phyloP scores from a whole-genome alignment of 2,888 invertebrate genomes.

The Tachystola acroxantha region DNA sequence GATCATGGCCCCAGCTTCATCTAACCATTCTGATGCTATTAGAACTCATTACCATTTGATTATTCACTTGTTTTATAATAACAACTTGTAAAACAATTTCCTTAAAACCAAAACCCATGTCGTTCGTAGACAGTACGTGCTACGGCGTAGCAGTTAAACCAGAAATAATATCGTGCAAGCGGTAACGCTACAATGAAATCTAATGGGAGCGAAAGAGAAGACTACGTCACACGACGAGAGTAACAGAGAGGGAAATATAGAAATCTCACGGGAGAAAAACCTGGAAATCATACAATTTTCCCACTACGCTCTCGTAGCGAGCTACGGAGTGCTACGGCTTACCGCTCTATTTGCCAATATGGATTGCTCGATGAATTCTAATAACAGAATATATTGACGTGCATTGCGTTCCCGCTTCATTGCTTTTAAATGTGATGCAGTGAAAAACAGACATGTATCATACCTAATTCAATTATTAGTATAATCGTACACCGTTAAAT shows the following conservation, averaged over 20 bases:
- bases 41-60: too few relatives aligned
- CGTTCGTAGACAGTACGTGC: slow-evolving; percentile 19
- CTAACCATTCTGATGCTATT: too few relatives aligned
- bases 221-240: neutral
- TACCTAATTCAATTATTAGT: too few relatives aligned
- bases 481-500: too few relatives aligned
- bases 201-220: slow-evolving; percentile 15
- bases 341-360: neutral
- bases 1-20: too few relatives aligned
- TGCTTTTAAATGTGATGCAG: too few relatives aligned
- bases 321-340: slow-evolving; percentile 13
- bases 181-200: slow-evolving; percentile 18
- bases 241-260: slow-evolving; percentile 1
- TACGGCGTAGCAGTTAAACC: slow-evolving; percentile 20
- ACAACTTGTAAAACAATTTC: too few relatives aligned
- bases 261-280: slow-evolving; percentile 8
- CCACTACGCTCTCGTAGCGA: slow-evolving; percentile 11
- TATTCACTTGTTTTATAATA: too few relatives aligned
- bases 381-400: too few relatives aligned
- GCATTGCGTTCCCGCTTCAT: too few relatives aligned
- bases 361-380: too few relatives aligned
- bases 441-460: too few relatives aligned
- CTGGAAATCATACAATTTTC: slow-evolving; percentile 20
- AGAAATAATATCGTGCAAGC: slow-evolving; percentile 17
- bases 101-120: slow-evolving; percentile 23